phyloP scores from a whole-genome alignment of 2,888 invertebrate species.

The Lepidocyrtoides sp. region DNA sequence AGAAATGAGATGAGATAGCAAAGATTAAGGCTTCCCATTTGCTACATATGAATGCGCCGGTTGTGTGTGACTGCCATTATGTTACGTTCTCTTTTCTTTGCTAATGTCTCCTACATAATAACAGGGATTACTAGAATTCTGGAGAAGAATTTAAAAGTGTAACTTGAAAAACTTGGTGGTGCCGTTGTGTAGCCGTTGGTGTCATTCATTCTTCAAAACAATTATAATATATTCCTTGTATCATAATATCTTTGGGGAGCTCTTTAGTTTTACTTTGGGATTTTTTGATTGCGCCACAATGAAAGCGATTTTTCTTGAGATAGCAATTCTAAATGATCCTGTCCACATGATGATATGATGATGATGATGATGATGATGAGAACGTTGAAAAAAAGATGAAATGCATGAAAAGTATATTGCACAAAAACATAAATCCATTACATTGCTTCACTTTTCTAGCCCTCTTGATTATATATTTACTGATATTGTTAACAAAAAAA shows the following conservation, averaged over 20 bases:
- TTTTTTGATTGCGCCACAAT: conserved; percentile 42
- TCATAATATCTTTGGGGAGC: conserved; percentile 53
- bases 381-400: background rate
- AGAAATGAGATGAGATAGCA: background rate
- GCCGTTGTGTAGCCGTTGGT: conserved; percentile 1
- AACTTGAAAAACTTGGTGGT: background rate
- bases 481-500: no score
- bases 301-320: conserved; percentile 49
- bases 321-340: conserved; percentile 70
- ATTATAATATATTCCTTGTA: conserved; percentile 16
- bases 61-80: conserved; percentile 63
- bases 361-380: conserved; percentile 7
- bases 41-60: conserved; percentile 40
- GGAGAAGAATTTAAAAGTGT: no score
- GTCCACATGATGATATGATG: no score
- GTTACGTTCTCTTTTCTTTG: background rate
- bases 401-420: background rate
- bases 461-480: background rate
- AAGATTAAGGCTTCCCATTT: conserved; percentile 66
- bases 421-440: background rate
- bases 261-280: conserved; percentile 12
- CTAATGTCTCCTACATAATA: background rate
- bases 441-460: background rate
- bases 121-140: background rate
- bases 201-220: conserved; percentile 36